Base-by-base conservation (phyloP, 2,888 invertebrate genomes). In the Aleiodes testaceus region DNA sequence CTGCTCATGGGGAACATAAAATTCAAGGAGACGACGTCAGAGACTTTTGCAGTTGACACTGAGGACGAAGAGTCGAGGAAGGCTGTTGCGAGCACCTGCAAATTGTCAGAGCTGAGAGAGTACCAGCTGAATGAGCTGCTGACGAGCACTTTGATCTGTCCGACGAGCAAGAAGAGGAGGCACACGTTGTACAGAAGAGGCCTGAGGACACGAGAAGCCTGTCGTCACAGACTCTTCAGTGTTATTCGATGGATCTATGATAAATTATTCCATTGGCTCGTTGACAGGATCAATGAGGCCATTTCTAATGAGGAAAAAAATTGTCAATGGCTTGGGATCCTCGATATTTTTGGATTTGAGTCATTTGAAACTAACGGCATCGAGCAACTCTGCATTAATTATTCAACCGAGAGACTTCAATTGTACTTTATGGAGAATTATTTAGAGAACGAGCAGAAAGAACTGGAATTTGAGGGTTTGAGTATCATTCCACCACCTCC, bases 301-400 rank as follows among this genome's bases (percentile, higher is more conserved):
- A 69, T 83, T 12, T 82, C 81, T 5, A 72, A 73, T 14, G 72
- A 74, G 45, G 78, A 76, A 16, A 78, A 79, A 22, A 73, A 71
- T 47, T 75, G 75, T 22, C 78, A 81, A 45, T 81, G 83, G 77
- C 75, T 87, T 42, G 87, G 87, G 7, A 82, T 87, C 66, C 69
- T 87, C 12, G 88, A 88, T 64, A 82, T 87, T 69, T 88, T 86
- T 73, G 88, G 88, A 42, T 87, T 88, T 49, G 88, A 88, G 77
- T 77, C 79, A 2, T 87, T 88, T 63, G 69, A 78, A 1, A 75
- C 73, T 44, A 88, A 88, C 69, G 80, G 80, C 2, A 77, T 84
- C 26, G 84, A 84, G 69, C 83, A 83, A 26, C 72, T 86, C 69
- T 77, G 87, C 71, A 84, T 88, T 18, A 88, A 88, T 79, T 88